Conservation (phyloP, 1,140 invertebrate species). For the Neelides sp. region DNA sequence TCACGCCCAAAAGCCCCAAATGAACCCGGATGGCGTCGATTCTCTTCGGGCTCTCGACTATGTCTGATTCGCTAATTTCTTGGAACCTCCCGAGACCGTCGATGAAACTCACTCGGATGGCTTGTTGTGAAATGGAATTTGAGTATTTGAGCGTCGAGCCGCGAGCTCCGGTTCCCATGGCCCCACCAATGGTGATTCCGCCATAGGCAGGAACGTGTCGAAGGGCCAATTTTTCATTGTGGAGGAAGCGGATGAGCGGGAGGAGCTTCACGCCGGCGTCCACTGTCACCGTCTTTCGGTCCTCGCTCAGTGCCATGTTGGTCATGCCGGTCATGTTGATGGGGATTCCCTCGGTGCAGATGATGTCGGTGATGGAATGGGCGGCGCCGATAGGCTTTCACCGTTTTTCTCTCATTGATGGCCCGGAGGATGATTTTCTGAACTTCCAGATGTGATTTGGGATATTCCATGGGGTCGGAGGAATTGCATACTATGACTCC, state of each 20-base stretch:
- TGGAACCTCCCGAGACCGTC: constrained; percentile 4
- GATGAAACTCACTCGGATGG: neutral
- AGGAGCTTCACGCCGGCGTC: neutral
- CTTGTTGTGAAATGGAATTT: constrained; percentile 4
- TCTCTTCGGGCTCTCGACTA: neutral
- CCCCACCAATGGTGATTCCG: constrained; percentile 8
- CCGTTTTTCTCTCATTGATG: neutral
- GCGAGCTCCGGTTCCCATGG: constrained; percentile 9
- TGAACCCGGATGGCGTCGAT: constrained; percentile 11
- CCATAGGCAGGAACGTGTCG: neutral
- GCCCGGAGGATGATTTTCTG: neutral
- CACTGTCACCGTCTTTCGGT: neutral
- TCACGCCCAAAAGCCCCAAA: constrained; percentile 6
- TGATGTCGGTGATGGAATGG: neutral
- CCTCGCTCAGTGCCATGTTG: neutral
- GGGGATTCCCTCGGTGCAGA: neutral
- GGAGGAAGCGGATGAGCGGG: neutral
- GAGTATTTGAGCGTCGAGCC: constrained; percentile 4
- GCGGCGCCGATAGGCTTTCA: neutral
- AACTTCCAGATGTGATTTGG: neutral
- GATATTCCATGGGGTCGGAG: neutral
- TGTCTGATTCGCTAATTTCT: neutral
- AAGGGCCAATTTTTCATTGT: neutral
- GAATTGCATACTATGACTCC: neutral
- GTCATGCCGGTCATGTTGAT: neutral